Base-by-base conservation (phyloP, 2,113 vertebrate genomes). In the Scalopus aquaticus region DNA sequence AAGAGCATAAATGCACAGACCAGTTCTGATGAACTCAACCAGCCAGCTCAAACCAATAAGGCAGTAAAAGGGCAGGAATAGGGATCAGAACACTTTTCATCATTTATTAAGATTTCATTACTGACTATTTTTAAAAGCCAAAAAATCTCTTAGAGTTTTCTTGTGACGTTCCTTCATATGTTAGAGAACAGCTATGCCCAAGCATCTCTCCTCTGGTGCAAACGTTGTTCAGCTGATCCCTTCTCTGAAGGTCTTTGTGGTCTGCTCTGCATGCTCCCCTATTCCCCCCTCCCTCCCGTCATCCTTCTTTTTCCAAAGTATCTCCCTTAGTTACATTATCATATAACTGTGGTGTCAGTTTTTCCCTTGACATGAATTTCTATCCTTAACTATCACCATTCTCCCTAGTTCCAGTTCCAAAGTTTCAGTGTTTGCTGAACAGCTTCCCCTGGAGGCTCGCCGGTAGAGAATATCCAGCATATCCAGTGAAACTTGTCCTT, bases 31-130 rank as follows among this genome's bases (percentile, higher is more conserved):
- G 3, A 39, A 78, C 58, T 80, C 70, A 73, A 2, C 54, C 15
- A 35, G 11, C 37, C 11, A 46, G n/a, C 8, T 1, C 19, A 56
- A 56, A 56, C 54, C 54, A 5, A 7, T 56, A 8, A 56, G 54
- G 54, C 54, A 56, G 20, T 51, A 56, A 1, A 22, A 22, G 54
- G 54, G 54, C 6, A 56, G 54, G 7, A 24, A 56, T 56, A 22
- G 54, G 54, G 20, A 56, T 56, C 54, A 56, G 54, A 22, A 22
- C 54, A 56, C 20, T 56, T 54, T 60, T 56, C 70, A 46, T 72
- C 11, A 72, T n/a, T 83, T 72, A 79, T 79, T 39, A 92, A 69
- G 60, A 32, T 82, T 91, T 64, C 83, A 83, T 44, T 76, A 60
- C 73, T 37, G 24, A 60, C 69, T n/a, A 0, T 39, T 92, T 80